Evolutionary conservation across 2,113 vertebrate species (phyloP).

Genomic region (Tragelaphus scriptus): DNA sequence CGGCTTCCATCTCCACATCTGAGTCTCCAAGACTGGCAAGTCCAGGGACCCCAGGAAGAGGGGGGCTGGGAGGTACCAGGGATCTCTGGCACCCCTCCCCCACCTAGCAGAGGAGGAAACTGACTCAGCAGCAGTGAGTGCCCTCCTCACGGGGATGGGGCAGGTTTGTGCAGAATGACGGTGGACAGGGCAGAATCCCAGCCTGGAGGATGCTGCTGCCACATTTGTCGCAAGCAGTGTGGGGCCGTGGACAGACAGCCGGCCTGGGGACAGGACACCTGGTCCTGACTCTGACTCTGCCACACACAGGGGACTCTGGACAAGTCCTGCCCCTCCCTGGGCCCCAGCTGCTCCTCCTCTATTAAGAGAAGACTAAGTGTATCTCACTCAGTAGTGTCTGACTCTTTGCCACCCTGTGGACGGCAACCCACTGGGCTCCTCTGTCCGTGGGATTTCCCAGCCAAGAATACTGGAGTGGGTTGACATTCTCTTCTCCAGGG

Average conservation of each 20-base stretch:
- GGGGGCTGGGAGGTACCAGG: too few relatives aligned
- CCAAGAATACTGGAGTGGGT: background rate
- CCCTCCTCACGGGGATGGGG: background rate
- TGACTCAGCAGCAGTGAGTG: background rate
- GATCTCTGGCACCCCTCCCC: too few relatives aligned
- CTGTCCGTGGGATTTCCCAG: background rate
- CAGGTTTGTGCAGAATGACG: background rate
- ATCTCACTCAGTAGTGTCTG: background rate
- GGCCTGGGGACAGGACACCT: background rate
- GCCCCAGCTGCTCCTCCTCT: background rate
- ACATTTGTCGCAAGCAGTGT: background rate
- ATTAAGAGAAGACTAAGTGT: rapidly evolving
- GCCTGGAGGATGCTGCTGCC: background rate
- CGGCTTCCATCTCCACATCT: background rate
- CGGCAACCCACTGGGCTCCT: background rate
- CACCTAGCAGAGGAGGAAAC: background rate
- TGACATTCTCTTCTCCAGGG: background rate
- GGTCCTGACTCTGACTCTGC: background rate
- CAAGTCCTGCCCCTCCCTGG: rapidly evolving
- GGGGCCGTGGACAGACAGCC: rapidly evolving
- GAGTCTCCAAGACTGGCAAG: background rate
- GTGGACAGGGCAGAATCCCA: background rate
- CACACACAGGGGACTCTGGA: background rate
- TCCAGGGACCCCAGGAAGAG: rapidly evolving
- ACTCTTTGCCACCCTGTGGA: background rate